A percentile compares a stretch with the other conserved stretches of the same genome.
phyloP scores from a whole-genome alignment of 2,113 vertebrate species.

The Rostratula benghalensis region DNA sequence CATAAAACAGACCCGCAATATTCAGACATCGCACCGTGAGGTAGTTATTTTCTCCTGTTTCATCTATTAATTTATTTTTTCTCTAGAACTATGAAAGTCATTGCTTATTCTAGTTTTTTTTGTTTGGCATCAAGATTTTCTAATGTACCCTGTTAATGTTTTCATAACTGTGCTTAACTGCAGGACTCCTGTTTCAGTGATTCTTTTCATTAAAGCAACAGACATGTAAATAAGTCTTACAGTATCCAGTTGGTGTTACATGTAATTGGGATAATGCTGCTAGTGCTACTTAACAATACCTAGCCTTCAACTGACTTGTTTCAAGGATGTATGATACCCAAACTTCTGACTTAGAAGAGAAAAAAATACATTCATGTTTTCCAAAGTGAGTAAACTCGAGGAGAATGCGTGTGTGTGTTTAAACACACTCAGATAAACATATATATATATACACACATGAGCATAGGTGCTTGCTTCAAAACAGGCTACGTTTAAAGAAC shows the following conservation, averaged over 20 bases:
- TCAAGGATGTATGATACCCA: neutral
- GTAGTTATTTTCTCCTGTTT: conserved; percentile 58
- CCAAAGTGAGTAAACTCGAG: neutral
- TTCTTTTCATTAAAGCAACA: neutral
- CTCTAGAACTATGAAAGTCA: neutral
- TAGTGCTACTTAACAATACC: neutral
- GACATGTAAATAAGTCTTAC: neutral
- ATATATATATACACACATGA: neutral
- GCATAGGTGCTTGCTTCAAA: neutral
- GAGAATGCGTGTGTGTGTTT: neutral
- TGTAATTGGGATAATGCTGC: neutral
- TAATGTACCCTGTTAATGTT: neutral
- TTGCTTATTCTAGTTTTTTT: neutral
- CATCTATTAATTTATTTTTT: neutral
- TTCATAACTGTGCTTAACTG: neutral
- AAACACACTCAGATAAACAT: neutral
- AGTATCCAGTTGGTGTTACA: neutral
- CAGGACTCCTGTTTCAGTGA: neutral
- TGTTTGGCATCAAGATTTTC: neutral
- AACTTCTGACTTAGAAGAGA: neutral
- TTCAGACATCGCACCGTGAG: conserved; percentile 80
- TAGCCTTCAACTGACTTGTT: neutral
- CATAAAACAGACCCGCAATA: conserved; percentile 89
- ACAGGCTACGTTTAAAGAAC: neutral
- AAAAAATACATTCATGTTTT: neutral